Percentiles rank a stretch among this genome's conserved stretches.
These are phyloP conservation scores for mouse (Mus musculus) DNA, from an alignment of 2,113 vertebrate species.

Conservation along the genomic window DNA sequence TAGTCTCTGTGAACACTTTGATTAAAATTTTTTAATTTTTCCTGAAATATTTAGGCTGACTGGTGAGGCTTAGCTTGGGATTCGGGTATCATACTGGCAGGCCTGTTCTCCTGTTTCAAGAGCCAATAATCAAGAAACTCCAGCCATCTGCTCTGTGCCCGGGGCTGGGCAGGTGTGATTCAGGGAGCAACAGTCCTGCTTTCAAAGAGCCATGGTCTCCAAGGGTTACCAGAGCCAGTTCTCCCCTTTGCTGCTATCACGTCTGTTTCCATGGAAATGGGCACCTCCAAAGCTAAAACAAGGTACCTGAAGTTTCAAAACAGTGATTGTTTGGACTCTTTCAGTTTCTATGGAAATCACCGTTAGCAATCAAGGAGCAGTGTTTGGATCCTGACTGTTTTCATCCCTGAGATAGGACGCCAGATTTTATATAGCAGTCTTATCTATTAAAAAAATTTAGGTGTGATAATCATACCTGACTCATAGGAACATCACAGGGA, in stretches of 20 bases:
- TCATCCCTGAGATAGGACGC: not conserved
- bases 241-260: slow-evolving; percentile 53
- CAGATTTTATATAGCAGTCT: not conserved
- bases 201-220: slow-evolving; percentile 15
- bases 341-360: slow-evolving; percentile 68
- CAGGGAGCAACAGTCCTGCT: not conserved
- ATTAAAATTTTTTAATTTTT: slow-evolving; percentile 33
- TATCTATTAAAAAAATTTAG: not conserved
- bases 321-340: slow-evolving; percentile 47
- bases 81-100: not conserved
- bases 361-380: not conserved
- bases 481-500: not conserved
- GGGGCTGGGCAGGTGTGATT: slow-evolving; percentile 38
- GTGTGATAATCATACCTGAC: not conserved
- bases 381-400: slow-evolving; percentile 13
- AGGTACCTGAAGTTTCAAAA: slow-evolving; percentile 72
- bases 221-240: slow-evolving; percentile 28
- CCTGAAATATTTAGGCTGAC: slow-evolving; percentile 52
- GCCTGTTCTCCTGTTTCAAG: slow-evolving; percentile 18
- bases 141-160: not conserved
- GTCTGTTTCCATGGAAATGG: slow-evolving; percentile 83
- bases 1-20: slow-evolving; percentile 16
- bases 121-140: slow-evolving; percentile 17
- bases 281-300: slow-evolving; percentile 66
- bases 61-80: not conserved